Conservation (phyloP, 2,113 vertebrate genomes). For the Desmodus rotundus region DNA sequence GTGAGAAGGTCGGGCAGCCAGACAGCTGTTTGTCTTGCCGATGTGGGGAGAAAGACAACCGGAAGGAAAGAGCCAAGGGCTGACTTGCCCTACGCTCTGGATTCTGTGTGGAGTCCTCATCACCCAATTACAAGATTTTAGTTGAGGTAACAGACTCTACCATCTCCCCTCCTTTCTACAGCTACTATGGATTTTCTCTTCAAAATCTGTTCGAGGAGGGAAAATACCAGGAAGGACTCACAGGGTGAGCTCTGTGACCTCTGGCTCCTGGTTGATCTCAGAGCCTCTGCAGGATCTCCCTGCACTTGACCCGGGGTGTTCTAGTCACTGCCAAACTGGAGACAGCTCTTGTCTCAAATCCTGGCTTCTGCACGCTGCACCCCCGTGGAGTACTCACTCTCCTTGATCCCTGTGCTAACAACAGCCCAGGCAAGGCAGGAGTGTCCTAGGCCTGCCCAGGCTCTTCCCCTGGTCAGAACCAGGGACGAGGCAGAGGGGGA, state of each 20-base stretch:
- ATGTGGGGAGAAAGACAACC: not conserved
- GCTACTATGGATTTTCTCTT: not conserved
- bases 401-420: not conserved
- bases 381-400: not conserved
- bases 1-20: not conserved
- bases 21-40: not conserved
- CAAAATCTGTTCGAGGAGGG: not conserved
- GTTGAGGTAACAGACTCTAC: not conserved
- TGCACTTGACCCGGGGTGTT: not conserved
- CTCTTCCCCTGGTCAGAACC: not conserved
- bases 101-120: not conserved
- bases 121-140: not conserved
- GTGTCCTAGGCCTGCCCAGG: not conserved
- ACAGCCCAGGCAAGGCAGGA: not conserved
- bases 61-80: not conserved
- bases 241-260: not conserved
- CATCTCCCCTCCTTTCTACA: not conserved
- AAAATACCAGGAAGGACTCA: not conserved
- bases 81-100: not conserved
- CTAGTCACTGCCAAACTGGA: not conserved
- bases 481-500: not conserved
- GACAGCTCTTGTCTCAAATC: not conserved
- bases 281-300: not conserved
- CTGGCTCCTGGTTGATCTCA: not conserved
- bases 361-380: not conserved